Percentiles rank a stretch among this genome's conserved stretches.
Conservation (phyloP, 2,113 vertebrate species). For the Aptenodytes forsteri region DNA sequence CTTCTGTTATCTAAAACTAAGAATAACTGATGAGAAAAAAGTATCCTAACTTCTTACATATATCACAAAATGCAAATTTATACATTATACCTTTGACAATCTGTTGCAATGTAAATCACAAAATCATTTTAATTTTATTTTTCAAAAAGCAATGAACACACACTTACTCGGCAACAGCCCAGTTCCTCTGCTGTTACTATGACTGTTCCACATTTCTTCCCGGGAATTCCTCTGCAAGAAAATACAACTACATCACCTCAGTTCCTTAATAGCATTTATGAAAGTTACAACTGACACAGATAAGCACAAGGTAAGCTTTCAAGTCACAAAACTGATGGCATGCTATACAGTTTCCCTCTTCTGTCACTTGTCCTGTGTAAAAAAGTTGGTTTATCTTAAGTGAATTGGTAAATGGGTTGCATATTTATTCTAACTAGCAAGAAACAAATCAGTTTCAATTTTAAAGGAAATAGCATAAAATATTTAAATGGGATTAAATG, state of each 20-base stretch:
- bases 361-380: not conserved
- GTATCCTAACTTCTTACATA: not conserved
- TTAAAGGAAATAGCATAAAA: not conserved
- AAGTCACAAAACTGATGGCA: not conserved
- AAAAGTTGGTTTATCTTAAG: not conserved
- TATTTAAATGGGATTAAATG: not conserved
- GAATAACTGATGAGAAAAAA: not conserved
- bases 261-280: not conserved
- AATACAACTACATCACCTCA: not conserved
- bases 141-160: not conserved
- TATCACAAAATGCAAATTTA: not conserved
- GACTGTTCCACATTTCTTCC: conserved; percentile 93
- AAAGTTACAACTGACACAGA: not conserved
- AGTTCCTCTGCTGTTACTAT: conserved; percentile 95
- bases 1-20: not conserved
- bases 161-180: conserved; percentile 93
- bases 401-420: not conserved
- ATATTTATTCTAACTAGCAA: not conserved
- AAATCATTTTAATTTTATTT: not conserved
- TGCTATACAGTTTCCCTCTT: not conserved
- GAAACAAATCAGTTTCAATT: not conserved
- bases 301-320: not conserved
- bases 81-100: not conserved
- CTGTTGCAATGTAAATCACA: not conserved
- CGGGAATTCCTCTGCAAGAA: conserved; percentile 88